Evolutionary conservation across 1,140 invertebrate species (phyloP), one percentile per base, ranked within the genome.

Genomic region (Manduca sexta): DNA sequence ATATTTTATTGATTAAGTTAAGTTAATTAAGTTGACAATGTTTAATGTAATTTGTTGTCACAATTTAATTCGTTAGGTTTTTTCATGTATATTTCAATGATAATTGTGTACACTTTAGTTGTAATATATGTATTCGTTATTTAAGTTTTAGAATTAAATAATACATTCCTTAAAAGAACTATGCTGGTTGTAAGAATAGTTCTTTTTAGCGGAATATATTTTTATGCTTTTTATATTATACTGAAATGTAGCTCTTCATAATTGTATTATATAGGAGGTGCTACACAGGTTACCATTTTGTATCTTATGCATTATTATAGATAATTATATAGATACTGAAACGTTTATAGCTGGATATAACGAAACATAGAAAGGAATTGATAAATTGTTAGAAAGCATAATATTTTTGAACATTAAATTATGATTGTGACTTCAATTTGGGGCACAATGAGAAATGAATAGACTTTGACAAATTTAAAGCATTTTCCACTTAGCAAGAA

Each of bases 281-380:
- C 79, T 83, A 74, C 40, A 63, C 58, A 63, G 56, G 76, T 83
- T 83, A 83, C 79, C 79, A 83, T 70, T 54, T 60, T 63, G 60
- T 67, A 61, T 69, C 60, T 61, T 62, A 55, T 59, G 45, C 57
- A 51, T 61, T 57, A 59, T 59, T 62, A 39, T 59, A 58, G 39
- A 45, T 57, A 54, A 56, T 60, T 58, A 49, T 35, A 35, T 13
- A 35, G 34, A 35, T 35, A 35, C 34, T 12, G n/a, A 35, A 35
- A 2, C 14, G 14, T 13, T 35, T 10, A 35, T 12, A 3, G 34
- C 34, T 26, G 21, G 21, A 26, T 26, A 26, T 26, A 26, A 26
- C 21, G 21, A 26, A 26, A 26, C 8, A 26, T 26, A 5, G 0
- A 26, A 26, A 8, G 21, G 4, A 26, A 3, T 0, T 26, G 8